Base-by-base conservation (phyloP, 2,888 invertebrate genomes). In the Pyrocoelia pectoralis region DNA sequence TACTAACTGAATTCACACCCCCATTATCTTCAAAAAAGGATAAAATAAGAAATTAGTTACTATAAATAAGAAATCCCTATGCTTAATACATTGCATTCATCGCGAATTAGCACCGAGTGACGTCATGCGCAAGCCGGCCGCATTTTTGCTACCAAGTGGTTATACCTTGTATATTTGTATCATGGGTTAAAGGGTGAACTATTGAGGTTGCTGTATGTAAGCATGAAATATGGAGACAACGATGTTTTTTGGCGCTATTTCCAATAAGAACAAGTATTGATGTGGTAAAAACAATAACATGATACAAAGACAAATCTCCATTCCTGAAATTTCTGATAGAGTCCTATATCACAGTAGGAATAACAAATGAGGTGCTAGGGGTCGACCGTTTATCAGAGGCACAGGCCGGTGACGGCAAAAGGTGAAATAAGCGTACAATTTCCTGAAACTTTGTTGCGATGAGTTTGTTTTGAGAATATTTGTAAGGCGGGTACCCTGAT, bases 241-340 rank as follows among this genome's bases (percentile, higher is more conserved):
- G 24, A 33, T 33, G n/a, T 3, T 2, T 33, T n/a, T 33, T 33
- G 8, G n/a, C 2, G 33, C 3, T 33, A n/a, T 33, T 33, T 10
- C 33, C 33, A n/a, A n/a, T 33, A n/a, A 6, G 33, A 33, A 33
- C 9, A 8, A 33, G 33, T 33, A 33, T 33, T 33, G 33, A 33
- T 33, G 33, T 33, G n/a, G 33, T 2, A 74, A 73, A 73, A 72
- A 72, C 71, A 73, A 70, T 73, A 73, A 68, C 72, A 74, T 74
- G 72, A 65, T 68, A 65, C 60, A 59, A 70, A 74, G 75, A 77
- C 75, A 76, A 76, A 77, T 77, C 75, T 76, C 73, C 70, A 72
- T 71, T 68, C 76, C 73, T 74, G 75, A 74, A 75, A 76, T 74
- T 77, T 74, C 73, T 77, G 76, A 78, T 77, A 76, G 72, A 74